These are phyloP conservation scores for Epirrhoe alternata DNA, from an alignment of 2,888 invertebrate genomes.

Conservation along the genomic window DNA sequence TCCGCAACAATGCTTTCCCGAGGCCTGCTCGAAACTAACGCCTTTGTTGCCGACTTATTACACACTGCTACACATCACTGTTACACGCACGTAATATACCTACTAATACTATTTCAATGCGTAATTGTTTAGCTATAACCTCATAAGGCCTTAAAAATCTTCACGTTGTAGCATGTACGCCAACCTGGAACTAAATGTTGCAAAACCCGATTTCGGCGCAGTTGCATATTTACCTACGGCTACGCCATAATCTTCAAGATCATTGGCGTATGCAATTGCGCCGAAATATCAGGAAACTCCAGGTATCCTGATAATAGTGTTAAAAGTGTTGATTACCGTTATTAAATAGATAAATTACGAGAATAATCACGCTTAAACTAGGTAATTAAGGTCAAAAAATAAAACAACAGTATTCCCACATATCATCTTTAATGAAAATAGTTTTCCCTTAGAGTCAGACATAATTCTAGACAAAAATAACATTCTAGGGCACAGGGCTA, in stretches of 20 bases:
- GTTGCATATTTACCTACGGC: no score
- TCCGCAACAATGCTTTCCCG: slow-evolving; percentile 68
- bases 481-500: slow-evolving; percentile 32
- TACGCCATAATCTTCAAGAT: no score
- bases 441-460: slow-evolving; percentile 58
- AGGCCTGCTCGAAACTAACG: slow-evolving; percentile 48
- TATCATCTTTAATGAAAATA: slow-evolving; percentile 68
- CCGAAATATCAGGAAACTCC: no score
- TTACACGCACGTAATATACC: slow-evolving; percentile 40
- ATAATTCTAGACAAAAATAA: slow-evolving; percentile 53
- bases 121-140: slow-evolving; percentile 18
- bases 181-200: not conserved
- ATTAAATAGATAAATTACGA: no score
- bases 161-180: not conserved
- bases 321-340: no score
- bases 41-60: slow-evolving; percentile 45
- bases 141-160: not conserved
- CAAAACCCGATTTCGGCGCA: no score
- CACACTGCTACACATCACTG: slow-evolving; percentile 46
- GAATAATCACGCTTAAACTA: no score
- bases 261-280: no score
- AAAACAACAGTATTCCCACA: slow-evolving; percentile 47
- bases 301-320: no score
- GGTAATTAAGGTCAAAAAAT: slow-evolving; percentile 23
- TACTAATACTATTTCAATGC: slow-evolving; percentile 44